Conservation (phyloP, 2,113 vertebrate genomes). For the Corydoras maculifer region DNA sequence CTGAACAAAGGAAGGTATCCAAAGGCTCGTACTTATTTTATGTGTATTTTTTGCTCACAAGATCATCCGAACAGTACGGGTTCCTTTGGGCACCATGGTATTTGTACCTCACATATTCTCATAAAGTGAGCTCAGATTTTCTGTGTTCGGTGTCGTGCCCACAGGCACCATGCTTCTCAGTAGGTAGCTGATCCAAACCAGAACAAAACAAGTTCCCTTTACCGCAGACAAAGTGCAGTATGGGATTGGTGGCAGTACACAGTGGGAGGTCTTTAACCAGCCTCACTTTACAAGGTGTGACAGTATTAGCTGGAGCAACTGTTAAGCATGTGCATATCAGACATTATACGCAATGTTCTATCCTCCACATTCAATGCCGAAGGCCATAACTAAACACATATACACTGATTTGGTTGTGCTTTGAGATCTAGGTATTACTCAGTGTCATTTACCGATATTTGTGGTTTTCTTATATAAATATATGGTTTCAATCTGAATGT, state of each 20-base stretch:
- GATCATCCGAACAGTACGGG: no score
- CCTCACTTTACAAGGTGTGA: not conserved
- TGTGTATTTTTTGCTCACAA: not conserved
- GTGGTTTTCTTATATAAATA: not conserved
- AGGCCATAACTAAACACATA: not conserved
- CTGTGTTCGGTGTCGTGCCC: not conserved
- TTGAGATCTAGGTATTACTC: no score
- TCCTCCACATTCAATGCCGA: not conserved
- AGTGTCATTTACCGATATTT: not conserved
- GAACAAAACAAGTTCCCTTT: slow-evolving; percentile 5
- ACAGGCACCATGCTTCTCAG: slow-evolving; percentile 1
- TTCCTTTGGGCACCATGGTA: no score
- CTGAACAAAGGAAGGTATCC: no score
- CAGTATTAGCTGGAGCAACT: not conserved
- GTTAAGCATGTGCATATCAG: not conserved
- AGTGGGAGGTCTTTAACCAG: slow-evolving; percentile 12
- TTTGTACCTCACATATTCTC: not conserved
- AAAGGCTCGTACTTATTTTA: not conserved
- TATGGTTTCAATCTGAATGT: not conserved
- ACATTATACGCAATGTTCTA: not conserved
- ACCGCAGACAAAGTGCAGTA: slow-evolving; percentile 7
- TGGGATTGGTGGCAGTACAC: not conserved
- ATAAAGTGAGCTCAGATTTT: not conserved
- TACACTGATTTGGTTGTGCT: no score
- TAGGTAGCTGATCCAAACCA: slow-evolving; percentile 18